Evolutionary conservation across 2,888 invertebrate genomes (phyloP).

Genomic region (Ochropacha duplaris): DNA sequence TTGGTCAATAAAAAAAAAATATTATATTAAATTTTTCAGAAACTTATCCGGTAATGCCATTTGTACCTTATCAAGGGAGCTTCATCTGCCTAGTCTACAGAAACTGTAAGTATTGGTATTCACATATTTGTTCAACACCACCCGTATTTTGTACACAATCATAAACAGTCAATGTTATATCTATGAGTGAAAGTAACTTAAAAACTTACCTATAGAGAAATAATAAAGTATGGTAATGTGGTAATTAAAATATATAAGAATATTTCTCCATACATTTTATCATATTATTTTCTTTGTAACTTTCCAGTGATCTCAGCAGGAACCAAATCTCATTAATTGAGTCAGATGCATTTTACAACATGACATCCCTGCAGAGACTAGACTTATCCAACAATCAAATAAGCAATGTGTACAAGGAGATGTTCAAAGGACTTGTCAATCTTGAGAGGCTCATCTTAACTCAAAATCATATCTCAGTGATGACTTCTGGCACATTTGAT

Average conservation of each 20-base stretch:
- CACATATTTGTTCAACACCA: too few species aligned
- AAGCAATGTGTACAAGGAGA: slow-evolving; percentile 85
- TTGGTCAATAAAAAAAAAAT: too few species aligned
- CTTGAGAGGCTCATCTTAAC: slow-evolving; percentile 87
- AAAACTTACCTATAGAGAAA: too few species aligned
- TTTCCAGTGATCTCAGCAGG: slow-evolving; percentile 88
- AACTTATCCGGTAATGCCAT: slow-evolving; percentile 86
- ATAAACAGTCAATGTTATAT: too few species aligned
- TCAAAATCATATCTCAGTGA: slow-evolving; percentile 87
- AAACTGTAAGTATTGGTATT: slow-evolving; percentile 84
- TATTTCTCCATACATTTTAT: background rate
- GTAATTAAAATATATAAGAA: too few species aligned
- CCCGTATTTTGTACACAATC: background rate
- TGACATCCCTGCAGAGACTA: slow-evolving; percentile 86
- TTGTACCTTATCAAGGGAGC: slow-evolving; percentile 83
- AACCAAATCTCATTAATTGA: slow-evolving; percentile 90
- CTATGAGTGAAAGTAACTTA: too few species aligned
- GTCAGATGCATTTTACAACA: slow-evolving; percentile 88
- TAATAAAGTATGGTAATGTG: too few species aligned
- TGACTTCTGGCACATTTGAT: slow-evolving; percentile 88
- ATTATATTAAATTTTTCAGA: slow-evolving; percentile 72
- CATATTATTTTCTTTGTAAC: background rate
- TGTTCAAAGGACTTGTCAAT: slow-evolving; percentile 86
- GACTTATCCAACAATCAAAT: slow-evolving; percentile 89
- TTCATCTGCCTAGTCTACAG: slow-evolving; percentile 85